Percentiles rank a stretch among this genome's conserved stretches.
Evolutionary conservation across 2,888 invertebrate genomes (phyloP).

Genomic region (Harpalus rubripes): DNA sequence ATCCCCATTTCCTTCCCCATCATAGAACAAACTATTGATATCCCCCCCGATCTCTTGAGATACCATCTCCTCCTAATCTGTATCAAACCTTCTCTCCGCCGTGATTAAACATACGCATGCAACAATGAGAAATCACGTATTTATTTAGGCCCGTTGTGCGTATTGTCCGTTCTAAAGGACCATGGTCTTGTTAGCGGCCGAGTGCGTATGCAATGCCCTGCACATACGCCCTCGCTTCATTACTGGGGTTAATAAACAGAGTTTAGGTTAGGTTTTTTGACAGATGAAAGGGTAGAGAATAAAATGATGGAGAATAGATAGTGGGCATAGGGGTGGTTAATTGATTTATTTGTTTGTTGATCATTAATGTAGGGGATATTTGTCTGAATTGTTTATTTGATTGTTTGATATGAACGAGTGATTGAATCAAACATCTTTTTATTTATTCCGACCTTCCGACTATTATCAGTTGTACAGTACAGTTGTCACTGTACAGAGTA

Average conservation of each 20-base stretch:
- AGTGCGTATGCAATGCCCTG: neutral
- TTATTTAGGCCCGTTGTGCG: constrained; percentile 63
- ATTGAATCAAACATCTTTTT: neutral
- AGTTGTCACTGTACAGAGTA: too few species aligned
- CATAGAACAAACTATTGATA: constrained; percentile 31
- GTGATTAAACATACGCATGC: constrained; percentile 61
- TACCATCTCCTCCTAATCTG: neutral
- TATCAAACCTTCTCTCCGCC: constrained; percentile 19
- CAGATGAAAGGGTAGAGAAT: constrained; percentile 9
- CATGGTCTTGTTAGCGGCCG: constrained; percentile 61
- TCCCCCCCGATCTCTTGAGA: constrained; percentile 12
- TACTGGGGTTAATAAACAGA: constrained; percentile 24
- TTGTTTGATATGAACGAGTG: neutral
- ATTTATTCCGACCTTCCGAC: too few species aligned
- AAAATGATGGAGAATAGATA: neutral
- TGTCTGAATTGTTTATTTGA: neutral
- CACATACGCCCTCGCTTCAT: constrained; percentile 16
- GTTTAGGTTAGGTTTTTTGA: constrained; percentile 19
- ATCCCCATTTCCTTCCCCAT: too few species aligned
- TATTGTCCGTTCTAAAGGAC: constrained; percentile 48
- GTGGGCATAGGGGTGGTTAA: constrained; percentile 21
- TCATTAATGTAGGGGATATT: neutral
- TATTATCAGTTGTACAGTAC: too few species aligned
- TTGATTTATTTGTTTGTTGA: constrained; percentile 41
- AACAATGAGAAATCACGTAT: constrained; percentile 65